These are phyloP conservation scores for Margaritifera margaritifera DNA, from an alignment of 2,888 invertebrate genomes.

Conservation along the genomic window DNA sequence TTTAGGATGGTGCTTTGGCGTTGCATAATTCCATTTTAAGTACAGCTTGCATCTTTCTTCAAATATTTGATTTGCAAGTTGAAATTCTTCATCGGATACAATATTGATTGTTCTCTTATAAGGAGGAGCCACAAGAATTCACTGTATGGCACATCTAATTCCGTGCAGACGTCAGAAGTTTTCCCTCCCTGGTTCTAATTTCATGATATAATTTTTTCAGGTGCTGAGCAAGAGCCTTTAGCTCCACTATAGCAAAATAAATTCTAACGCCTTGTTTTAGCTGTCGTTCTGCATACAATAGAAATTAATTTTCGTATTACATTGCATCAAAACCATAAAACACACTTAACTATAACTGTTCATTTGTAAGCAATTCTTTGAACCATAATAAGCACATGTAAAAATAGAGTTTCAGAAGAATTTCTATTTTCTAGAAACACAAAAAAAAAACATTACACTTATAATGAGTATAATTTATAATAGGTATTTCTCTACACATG, in stretches of 20 bases:
- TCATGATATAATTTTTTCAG: slow-evolving; percentile 1
- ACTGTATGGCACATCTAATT: background rate
- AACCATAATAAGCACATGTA: too few species aligned
- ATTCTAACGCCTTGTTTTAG: background rate
- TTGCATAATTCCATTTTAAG: background rate
- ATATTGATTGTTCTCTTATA: slow-evolving; percentile 1
- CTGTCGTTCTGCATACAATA: background rate
- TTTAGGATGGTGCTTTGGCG: background rate
- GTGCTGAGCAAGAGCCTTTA: background rate
- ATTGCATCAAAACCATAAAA: too few species aligned
- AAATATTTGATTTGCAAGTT: background rate
- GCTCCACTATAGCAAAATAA: background rate
- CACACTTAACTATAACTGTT: too few species aligned
- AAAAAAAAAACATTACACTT: too few species aligned
- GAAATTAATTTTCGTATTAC: background rate
- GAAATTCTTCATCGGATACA: slow-evolving; percentile 1
- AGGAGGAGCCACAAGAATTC: background rate
- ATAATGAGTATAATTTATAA: too few species aligned
- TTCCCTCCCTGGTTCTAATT: background rate
- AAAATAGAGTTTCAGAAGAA: too few species aligned
- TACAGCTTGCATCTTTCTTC: slow-evolving; percentile 3
- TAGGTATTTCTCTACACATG: too few species aligned
- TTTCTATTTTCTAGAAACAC: too few species aligned
- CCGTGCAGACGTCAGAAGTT: background rate
- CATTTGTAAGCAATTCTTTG: too few species aligned